Evolutionary conservation across 2,113 vertebrate species (phyloP).

Genomic region (Isurus oxyrinchus): DNA sequence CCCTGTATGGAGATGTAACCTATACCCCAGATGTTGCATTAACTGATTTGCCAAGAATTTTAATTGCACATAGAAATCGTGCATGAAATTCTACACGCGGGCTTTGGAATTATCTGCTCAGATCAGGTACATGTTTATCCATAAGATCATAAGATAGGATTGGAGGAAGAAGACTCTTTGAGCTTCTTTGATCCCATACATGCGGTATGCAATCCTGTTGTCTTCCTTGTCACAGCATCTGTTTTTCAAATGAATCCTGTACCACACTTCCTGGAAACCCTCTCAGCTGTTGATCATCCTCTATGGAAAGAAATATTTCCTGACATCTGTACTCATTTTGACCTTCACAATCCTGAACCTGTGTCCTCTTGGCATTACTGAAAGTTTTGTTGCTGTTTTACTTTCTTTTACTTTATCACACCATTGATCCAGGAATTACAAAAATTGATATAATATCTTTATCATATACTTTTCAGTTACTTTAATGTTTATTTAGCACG

Average conservation of each 20-base stretch:
- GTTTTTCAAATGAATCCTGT: neutral
- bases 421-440: neutral
- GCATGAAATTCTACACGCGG: neutral
- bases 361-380: neutral
- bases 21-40: neutral
- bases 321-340: neutral
- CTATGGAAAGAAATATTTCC: neutral
- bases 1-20: neutral
- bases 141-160: neutral
- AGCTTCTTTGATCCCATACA: neutral
- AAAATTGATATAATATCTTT: neutral
- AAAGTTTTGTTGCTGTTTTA: neutral
- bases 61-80: neutral
- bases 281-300: neutral
- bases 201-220: neutral
- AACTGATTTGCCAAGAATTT: neutral
- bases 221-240: neutral
- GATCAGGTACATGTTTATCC: neutral
- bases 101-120: neutral
- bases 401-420: neutral
- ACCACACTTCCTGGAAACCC: neutral
- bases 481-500: neutral
- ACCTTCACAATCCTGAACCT: neutral
- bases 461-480: neutral
- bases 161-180: neutral